These are phyloP conservation scores for Pentamera pediparva DNA, from an alignment of 53 echinoderm and acorn worm genomes.

Conservation along the genomic window DNA sequence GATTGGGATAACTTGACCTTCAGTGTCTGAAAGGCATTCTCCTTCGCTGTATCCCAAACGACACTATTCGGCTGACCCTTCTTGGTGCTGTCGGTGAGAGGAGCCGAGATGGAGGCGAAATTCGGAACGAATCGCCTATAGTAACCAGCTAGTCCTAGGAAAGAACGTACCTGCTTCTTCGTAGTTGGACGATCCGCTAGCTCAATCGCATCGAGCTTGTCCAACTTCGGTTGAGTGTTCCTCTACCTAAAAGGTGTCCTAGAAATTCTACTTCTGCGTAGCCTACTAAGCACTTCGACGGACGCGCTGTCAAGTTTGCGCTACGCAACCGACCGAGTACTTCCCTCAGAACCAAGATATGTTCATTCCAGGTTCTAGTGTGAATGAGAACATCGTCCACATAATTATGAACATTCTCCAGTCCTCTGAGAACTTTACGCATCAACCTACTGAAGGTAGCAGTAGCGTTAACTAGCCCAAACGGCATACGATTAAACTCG, in stretches of 20 bases:
- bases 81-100: constrained; percentile 23
- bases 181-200: constrained; percentile 19
- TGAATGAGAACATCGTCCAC: constrained; percentile 36
- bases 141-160: constrained; percentile 34
- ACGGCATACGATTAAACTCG: constrained; percentile 35
- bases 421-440: constrained; percentile 23
- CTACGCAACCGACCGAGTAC: constrained; percentile 3
- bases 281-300: constrained; percentile 28
- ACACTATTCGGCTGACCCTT: background rate
- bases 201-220: constrained; percentile 17
- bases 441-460: constrained; percentile 43
- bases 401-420: constrained; percentile 12
- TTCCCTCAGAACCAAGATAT: background rate
- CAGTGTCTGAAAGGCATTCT: constrained; percentile 2
- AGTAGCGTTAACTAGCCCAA: constrained; percentile 39
- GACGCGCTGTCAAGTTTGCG: constrained; percentile 20
- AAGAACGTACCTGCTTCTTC: constrained; percentile 28
- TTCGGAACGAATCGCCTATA: constrained; percentile 36
- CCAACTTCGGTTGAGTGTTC: constrained; percentile 11
- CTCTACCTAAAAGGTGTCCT: constrained; percentile 16
- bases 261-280: background rate
- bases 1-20: background rate
- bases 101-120: constrained; percentile 24
- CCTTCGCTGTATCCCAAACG: constrained; percentile 6
- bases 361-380: constrained; percentile 24